Conservation (phyloP, 2,797 vertebrate genomes). For the Yasuhikotakia modesta region DNA sequence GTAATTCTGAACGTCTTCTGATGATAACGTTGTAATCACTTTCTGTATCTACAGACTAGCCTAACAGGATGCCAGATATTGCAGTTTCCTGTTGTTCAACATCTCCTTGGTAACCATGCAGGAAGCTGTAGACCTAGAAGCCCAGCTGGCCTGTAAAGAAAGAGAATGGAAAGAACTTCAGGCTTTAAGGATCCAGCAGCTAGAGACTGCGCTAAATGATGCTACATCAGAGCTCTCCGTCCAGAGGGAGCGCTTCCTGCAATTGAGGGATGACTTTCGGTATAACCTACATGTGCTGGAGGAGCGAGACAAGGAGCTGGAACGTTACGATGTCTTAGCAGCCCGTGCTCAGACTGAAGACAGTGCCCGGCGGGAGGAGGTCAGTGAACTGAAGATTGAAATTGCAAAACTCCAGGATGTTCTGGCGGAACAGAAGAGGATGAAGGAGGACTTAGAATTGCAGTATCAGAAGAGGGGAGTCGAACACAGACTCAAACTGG, state of each 20-base stretch:
- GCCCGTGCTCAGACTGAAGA: slow-evolving; percentile 66
- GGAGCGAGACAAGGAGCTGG: slow-evolving; percentile 81
- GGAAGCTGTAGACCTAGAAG: slow-evolving; percentile 64
- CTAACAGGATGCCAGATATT: background rate
- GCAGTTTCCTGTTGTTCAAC: slow-evolving; percentile 11
- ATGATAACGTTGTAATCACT: background rate
- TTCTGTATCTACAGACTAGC: slow-evolving; percentile 30
- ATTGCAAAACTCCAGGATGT: slow-evolving; percentile 71
- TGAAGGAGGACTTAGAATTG: slow-evolving; percentile 63
- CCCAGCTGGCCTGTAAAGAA: slow-evolving; percentile 76
- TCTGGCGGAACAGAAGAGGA: slow-evolving; percentile 64
- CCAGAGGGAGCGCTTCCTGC: slow-evolving; percentile 66
- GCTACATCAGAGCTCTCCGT: slow-evolving; percentile 65
- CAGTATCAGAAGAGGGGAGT: slow-evolving; percentile 61
- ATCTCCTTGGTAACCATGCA: slow-evolving; percentile 43
- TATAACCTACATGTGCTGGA: slow-evolving; percentile 81
- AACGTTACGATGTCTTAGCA: slow-evolving; percentile 72
- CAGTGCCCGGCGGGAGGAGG: slow-evolving; percentile 71
- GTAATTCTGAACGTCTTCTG: background rate
- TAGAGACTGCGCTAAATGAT: slow-evolving; percentile 72
- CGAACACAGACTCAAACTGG: slow-evolving; percentile 73
- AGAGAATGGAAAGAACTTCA: slow-evolving; percentile 78
- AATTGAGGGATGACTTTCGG: slow-evolving; percentile 79
- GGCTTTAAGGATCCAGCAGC: slow-evolving; percentile 64
- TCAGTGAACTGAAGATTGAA: slow-evolving; percentile 76